Percentiles rank a stretch among this genome's conserved stretches.
phyloP scores from a whole-genome alignment of 2,113 vertebrate species.

The Canis aureus region DNA sequence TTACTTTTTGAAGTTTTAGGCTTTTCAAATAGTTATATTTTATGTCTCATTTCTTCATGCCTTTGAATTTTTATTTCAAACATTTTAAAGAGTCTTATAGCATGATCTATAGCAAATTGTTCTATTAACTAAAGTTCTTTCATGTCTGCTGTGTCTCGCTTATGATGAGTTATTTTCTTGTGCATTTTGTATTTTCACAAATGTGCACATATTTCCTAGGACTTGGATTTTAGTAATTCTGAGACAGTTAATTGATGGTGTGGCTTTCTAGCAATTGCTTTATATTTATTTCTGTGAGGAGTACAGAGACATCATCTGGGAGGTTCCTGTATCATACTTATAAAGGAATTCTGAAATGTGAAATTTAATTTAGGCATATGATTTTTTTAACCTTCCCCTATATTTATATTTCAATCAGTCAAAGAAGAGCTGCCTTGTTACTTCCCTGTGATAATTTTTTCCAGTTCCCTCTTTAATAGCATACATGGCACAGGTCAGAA shows the following conservation, averaged over 20 bases:
- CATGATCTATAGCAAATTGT: background rate
- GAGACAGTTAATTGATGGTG: constrained; percentile 15
- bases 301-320: background rate
- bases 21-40: background rate
- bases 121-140: background rate
- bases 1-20: background rate
- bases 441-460: background rate
- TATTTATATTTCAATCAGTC: background rate
- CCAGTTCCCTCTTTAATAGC: background rate
- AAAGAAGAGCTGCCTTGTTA: background rate
- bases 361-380: constrained; percentile 5
- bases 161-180: background rate
- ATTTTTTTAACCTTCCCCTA: background rate
- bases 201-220: background rate
- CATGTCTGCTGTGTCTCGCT: background rate
- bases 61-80: background rate
- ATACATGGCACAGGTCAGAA: background rate
- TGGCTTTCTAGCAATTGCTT: background rate
- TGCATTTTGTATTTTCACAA: background rate
- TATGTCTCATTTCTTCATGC: background rate
- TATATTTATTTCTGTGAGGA: constrained; percentile 28
- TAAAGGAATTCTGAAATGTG: constrained; percentile 45
- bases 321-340: background rate
- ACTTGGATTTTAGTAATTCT: constrained; percentile 18
- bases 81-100: background rate